phyloP scores from a whole-genome alignment of 92 coral and sea anemone species.

The Heliopora coerulea region DNA sequence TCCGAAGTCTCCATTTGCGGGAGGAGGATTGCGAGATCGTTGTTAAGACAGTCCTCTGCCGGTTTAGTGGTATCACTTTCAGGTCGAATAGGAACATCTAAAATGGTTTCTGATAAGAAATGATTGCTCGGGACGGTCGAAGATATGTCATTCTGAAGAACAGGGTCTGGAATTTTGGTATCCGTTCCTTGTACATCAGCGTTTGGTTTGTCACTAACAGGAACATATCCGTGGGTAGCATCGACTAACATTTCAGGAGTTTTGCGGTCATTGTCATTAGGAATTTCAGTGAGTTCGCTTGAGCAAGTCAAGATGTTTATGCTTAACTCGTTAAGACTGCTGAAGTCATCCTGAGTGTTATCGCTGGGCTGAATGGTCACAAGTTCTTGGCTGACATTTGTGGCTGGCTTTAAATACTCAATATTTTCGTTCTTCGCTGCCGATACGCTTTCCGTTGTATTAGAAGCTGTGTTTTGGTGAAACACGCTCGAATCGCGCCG shows the following conservation, averaged over 20 bases:
- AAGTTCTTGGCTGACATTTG: not conserved
- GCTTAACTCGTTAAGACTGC: too few species aligned
- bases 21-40: not conserved
- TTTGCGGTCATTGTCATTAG: not conserved
- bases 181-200: not conserved
- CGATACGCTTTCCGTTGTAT: not conserved
- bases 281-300: not conserved
- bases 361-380: not conserved
- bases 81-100: not conserved
- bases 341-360: not conserved
- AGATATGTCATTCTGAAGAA: not conserved
- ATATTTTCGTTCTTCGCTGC: not conserved
- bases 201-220: not conserved
- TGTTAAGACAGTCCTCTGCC: not conserved
- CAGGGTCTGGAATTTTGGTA: not conserved
- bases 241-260: not conserved
- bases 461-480: not conserved
- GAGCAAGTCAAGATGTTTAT: too few species aligned
- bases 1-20: not conserved
- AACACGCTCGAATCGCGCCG: not conserved
- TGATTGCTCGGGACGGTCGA: not conserved
- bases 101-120: not conserved
- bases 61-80: not conserved
- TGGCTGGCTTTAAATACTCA: not conserved
- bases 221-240: not conserved